Conservation (phyloP, 2,113 vertebrate species). For the Scartelaos histophorus region DNA sequence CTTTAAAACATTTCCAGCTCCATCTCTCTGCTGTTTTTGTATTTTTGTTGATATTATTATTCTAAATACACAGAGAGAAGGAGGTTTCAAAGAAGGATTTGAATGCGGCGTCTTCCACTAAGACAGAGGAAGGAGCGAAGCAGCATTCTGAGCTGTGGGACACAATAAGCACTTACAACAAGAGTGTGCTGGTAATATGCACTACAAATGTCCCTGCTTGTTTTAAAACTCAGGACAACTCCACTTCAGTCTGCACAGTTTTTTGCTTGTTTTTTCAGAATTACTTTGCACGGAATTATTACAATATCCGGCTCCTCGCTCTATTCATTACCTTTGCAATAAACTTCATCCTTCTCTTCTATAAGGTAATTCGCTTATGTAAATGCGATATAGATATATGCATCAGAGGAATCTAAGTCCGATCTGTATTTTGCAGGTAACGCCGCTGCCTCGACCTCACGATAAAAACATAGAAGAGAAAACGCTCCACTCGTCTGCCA, state of each 20-base stretch:
- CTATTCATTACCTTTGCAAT: slow-evolving; percentile 93
- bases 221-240: background rate
- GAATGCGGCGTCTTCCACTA: slow-evolving; percentile 73
- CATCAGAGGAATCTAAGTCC: background rate
- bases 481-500: slow-evolving; percentile 9
- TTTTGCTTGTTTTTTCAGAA: slow-evolving; percentile 75
- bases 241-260: background rate
- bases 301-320: slow-evolving; percentile 92
- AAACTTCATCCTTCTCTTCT: slow-evolving; percentile 97
- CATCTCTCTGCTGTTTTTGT: no score
- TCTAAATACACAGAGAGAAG: slow-evolving; percentile 62
- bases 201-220: slow-evolving; percentile 9
- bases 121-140: slow-evolving; percentile 80
- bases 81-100: slow-evolving; percentile 72
- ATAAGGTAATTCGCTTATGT: slow-evolving; percentile 81
- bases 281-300: slow-evolving; percentile 95
- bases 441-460: slow-evolving; percentile 70
- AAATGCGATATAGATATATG: background rate
- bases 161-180: slow-evolving; percentile 84
- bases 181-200: slow-evolving; percentile 86
- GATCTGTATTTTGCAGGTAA: slow-evolving; percentile 76
- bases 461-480: slow-evolving; percentile 64
- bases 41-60: slow-evolving; percentile 18
- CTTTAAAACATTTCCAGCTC: background rate
- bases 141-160: slow-evolving; percentile 89